Conservation (phyloP, 2,888 invertebrate species). For the Rutpela maculata region DNA sequence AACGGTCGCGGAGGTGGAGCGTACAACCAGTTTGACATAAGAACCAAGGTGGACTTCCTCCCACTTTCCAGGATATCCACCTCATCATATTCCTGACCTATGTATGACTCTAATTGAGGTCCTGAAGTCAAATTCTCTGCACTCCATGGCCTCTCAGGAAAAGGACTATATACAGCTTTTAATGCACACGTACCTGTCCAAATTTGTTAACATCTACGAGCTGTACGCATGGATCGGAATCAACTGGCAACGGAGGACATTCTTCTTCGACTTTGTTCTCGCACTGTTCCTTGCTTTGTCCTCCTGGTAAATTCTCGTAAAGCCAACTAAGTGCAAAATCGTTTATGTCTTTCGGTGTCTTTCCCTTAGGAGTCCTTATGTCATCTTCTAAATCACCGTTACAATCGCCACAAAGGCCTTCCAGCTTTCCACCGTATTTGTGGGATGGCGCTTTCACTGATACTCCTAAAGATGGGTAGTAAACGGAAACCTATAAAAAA, state of each 20-base stretch:
- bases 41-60: no score
- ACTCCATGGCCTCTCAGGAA: no score
- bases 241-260: constrained; percentile 76
- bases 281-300: constrained; percentile 70
- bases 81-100: no score
- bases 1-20: no score
- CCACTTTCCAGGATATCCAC: no score
- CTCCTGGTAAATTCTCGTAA: constrained; percentile 72
- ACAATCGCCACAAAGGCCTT: constrained; percentile 89
- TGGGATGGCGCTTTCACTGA: constrained; percentile 83
- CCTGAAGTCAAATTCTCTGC: no score
- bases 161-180: not conserved
- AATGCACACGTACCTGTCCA: constrained; percentile 72
- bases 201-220: constrained; percentile 78
- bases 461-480: constrained; percentile 74
- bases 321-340: constrained; percentile 78
- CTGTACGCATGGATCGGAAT: constrained; percentile 81
- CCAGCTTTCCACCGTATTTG: constrained; percentile 82
- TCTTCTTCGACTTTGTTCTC: constrained; percentile 66
- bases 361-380: constrained; percentile 76
- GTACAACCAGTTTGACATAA: no score
- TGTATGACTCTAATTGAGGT: no score
- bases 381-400: constrained; percentile 78
- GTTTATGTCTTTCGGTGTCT: constrained; percentile 75
- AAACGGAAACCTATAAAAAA: constrained; percentile 70